Evolutionary conservation across 2,113 vertebrate genomes (phyloP).

Genomic region (Clarias magur): DNA sequence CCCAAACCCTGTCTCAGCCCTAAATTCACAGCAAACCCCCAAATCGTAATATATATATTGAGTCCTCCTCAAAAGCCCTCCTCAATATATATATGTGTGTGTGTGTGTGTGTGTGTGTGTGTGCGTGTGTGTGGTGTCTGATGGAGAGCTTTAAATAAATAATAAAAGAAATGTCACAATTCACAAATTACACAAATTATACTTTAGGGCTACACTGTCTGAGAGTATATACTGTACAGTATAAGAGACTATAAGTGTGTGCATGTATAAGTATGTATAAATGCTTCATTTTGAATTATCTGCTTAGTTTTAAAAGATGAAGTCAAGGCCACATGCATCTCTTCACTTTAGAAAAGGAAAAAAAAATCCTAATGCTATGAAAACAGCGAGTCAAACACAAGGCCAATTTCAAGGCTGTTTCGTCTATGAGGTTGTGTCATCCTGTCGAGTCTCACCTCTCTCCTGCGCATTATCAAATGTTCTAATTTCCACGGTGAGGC

Average conservation of each 20-base stretch:
- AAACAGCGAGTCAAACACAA: constrained; percentile 83
- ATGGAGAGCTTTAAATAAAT: neutral
- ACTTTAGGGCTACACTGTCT: neutral
- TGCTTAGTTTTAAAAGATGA: constrained; percentile 33
- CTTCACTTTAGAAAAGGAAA: neutral
- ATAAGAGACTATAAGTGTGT: neutral
- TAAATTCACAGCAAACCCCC: neutral
- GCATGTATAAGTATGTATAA: neutral
- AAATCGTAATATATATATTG: too few relatives aligned
- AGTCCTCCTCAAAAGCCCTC: neutral
- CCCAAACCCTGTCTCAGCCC: neutral
- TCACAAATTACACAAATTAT: neutral
- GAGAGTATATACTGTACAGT: neutral
- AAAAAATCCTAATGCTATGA: constrained; percentile 21
- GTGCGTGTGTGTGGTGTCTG: neutral
- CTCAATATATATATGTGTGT: neutral
- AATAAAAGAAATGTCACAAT: neutral
- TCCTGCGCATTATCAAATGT: constrained; percentile 99
- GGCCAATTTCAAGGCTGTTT: constrained; percentile 86
- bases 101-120: neutral
- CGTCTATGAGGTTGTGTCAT: constrained; percentile 87
- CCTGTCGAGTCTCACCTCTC: constrained; percentile 95
- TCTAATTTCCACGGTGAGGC: constrained; percentile 98
- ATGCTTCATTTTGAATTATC: constrained; percentile 8
- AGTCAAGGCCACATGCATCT: constrained; percentile 37